phyloP scores from a whole-genome alignment of 2,797 vertebrate species.

The Cheirogaleus major region DNA sequence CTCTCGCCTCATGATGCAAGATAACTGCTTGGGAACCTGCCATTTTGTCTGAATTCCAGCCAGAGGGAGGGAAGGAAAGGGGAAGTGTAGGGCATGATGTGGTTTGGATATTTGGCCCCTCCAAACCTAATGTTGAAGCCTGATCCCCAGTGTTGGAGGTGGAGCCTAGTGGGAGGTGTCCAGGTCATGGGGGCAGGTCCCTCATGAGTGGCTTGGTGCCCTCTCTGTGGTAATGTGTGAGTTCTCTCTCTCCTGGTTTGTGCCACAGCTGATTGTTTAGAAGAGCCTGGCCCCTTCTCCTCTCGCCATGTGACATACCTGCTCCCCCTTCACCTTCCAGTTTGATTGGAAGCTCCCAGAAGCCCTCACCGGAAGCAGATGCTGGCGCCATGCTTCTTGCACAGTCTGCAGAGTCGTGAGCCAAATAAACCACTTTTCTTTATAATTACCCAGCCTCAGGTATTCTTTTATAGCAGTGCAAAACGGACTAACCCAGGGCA shows the following conservation, averaged over 20 bases:
- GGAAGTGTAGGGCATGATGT: background rate
- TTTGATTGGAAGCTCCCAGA: background rate
- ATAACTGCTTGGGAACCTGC: background rate
- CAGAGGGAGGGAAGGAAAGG: background rate
- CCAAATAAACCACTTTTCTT: background rate
- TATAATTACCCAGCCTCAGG: background rate
- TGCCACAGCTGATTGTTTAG: background rate
- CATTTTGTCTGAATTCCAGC: background rate
- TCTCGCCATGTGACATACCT: background rate
- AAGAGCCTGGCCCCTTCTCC: background rate
- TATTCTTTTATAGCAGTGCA: background rate
- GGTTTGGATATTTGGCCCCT: background rate
- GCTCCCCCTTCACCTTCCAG: background rate
- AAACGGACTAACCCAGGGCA: background rate
- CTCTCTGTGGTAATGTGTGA: background rate
- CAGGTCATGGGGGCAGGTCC: background rate
- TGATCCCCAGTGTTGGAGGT: background rate
- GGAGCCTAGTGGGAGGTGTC: background rate
- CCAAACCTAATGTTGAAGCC: background rate
- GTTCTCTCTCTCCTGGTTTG: too few species aligned
- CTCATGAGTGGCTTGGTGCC: background rate
- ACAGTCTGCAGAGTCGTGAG: background rate
- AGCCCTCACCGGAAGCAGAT: background rate
- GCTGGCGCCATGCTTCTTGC: background rate
- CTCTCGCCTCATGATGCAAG: background rate